Conservation (phyloP, 2,797 vertebrate species). For the Smutsia temminckii region DNA sequence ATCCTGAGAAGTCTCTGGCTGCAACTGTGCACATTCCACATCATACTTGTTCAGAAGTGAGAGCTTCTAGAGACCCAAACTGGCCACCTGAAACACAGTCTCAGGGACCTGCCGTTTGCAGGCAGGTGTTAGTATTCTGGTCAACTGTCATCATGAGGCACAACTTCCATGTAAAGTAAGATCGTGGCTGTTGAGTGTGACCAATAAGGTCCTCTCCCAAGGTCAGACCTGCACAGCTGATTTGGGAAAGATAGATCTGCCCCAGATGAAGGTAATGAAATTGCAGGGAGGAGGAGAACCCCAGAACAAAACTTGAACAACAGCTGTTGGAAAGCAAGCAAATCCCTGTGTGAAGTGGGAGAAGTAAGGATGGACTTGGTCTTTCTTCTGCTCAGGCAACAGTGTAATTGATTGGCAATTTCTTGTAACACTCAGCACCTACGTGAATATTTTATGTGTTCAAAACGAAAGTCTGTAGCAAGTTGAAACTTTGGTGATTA, state of each 20-base stretch:
- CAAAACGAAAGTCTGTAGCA: background rate
- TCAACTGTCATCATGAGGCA: background rate
- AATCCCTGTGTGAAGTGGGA: background rate
- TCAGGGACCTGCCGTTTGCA: background rate
- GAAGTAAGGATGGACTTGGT: background rate
- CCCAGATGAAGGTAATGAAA: slow-evolving; percentile 13
- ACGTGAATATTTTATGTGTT: background rate
- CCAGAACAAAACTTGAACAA: background rate
- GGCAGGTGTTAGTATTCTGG: background rate
- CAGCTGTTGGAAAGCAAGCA: background rate
- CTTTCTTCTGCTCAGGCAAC: background rate
- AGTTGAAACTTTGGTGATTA: slow-evolving; percentile 21
- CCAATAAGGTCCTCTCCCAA: slow-evolving; percentile 14
- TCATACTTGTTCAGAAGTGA: background rate
- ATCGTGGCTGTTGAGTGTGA: background rate
- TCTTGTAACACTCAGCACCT: background rate
- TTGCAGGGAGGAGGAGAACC: background rate
- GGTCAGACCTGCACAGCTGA: slow-evolving; percentile 18
- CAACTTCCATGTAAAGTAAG: background rate
- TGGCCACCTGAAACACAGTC: background rate
- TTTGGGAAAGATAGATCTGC: slow-evolving; percentile 25
- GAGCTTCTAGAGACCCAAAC: background rate
- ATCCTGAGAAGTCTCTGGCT: background rate
- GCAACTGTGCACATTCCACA: rapidly evolving
- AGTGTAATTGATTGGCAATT: background rate